Conservation (phyloP, 2,113 vertebrate genomes). For the Cairina moschata region DNA sequence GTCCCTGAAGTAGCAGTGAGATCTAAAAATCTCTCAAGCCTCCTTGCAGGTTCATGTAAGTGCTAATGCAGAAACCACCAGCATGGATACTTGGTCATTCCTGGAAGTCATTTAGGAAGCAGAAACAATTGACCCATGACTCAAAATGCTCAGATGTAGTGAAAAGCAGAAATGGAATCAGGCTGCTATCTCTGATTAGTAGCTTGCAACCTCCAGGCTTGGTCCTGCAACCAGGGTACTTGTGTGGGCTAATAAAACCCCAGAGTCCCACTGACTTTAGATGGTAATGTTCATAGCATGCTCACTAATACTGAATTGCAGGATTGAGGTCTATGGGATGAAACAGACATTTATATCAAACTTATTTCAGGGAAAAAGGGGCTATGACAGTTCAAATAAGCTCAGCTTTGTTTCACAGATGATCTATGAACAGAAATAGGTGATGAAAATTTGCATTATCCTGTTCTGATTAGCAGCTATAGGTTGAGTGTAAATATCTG, state of each 20-base stretch:
- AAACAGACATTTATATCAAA: background rate
- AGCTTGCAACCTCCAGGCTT: background rate
- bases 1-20: background rate
- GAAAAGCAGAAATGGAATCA: background rate
- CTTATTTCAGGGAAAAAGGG: background rate
- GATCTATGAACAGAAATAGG: background rate
- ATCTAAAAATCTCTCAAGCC: background rate
- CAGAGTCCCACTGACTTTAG: background rate
- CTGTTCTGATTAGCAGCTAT: background rate
- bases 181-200: background rate
- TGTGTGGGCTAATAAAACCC: background rate
- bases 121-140: background rate
- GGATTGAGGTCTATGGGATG: background rate
- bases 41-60: background rate
- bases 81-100: background rate
- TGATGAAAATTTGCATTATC: background rate
- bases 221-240: background rate
- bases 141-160: background rate
- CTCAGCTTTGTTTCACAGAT: background rate
- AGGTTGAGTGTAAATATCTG: background rate
- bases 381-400: background rate
- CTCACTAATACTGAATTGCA: background rate
- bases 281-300: fast-evolving
- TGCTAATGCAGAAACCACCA: background rate
- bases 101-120: background rate